Percentiles rank a stretch among this genome's conserved stretches.
Evolutionary conservation across 2,888 invertebrate species (phyloP).

Genomic region (Spialia ferax): DNA sequence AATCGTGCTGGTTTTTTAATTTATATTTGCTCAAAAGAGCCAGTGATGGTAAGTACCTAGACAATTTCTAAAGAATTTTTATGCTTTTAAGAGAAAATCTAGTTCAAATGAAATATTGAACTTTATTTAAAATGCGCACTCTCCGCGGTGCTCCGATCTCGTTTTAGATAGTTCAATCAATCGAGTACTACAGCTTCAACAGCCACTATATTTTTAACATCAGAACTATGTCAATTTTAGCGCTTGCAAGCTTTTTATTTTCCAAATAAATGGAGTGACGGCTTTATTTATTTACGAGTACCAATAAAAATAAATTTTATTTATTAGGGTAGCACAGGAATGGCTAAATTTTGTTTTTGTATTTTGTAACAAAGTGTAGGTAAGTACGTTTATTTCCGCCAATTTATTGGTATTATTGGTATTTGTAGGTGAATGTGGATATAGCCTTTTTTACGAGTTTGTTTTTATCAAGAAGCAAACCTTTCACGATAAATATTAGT

Average conservation of each 20-base stretch:
- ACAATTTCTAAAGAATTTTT: neutral
- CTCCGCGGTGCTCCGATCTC: conserved; percentile 65
- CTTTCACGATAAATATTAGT: no score
- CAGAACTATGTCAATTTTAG: neutral
- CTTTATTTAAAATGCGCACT: conserved; percentile 14
- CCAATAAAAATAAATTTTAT: no score
- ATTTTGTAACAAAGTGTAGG: neutral
- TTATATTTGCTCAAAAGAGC: neutral
- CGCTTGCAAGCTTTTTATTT: neutral
- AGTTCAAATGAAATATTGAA: conserved; percentile 20
- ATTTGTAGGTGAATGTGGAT: no score
- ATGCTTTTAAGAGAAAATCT: neutral
- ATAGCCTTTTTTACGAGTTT: no score
- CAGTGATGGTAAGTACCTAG: neutral
- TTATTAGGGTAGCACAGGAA: neutral
- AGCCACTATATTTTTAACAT: neutral
- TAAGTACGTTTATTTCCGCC: neutral
- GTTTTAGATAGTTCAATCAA: conserved; percentile 80
- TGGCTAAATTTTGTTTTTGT: neutral
- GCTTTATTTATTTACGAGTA: neutral
- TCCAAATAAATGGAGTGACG: neutral
- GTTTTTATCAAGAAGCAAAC: no score
- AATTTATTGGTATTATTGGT: neutral
- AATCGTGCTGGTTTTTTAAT: no score
- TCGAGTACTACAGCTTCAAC: conserved; percentile 64